These are phyloP conservation scores for Megalopta genalis DNA, from an alignment of 1,140 invertebrate species.

Conservation along the genomic window DNA sequence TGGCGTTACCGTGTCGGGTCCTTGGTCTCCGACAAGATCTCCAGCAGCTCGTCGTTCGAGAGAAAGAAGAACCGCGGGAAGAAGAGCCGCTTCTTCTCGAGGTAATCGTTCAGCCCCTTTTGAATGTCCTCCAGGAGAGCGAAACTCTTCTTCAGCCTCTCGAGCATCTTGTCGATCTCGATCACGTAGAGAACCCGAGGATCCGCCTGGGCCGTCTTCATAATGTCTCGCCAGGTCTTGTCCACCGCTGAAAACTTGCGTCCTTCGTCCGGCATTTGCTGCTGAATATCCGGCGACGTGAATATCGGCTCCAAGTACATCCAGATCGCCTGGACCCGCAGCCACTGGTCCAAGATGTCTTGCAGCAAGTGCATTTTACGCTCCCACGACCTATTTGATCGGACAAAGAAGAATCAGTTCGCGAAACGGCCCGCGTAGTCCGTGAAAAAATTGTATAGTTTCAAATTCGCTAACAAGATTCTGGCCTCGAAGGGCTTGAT, in stretches of 20 bases:
- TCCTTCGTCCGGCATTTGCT: constrained; percentile 93
- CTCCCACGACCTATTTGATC: constrained; percentile 86
- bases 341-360: constrained; percentile 96
- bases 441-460: too few species aligned
- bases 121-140: constrained; percentile 93
- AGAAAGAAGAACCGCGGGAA: constrained; percentile 99
- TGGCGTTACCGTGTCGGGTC: constrained; percentile 90
- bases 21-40: constrained; percentile 98
- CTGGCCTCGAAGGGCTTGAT: constrained; percentile 94
- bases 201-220: constrained; percentile 91
- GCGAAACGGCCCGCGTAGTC: too few species aligned
- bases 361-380: constrained; percentile 87
- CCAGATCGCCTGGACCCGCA: constrained; percentile 97
- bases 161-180: constrained; percentile 96
- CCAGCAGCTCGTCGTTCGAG: constrained; percentile 97
- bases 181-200: constrained; percentile 90
- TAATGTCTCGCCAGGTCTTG: constrained; percentile 96
- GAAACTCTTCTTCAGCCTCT: constrained; percentile 92
- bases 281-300: constrained; percentile 97
- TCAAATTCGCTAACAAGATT: constrained; percentile 83
- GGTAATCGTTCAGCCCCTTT: constrained; percentile 95
- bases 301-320: constrained; percentile 98
- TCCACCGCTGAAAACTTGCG: constrained; percentile 93
- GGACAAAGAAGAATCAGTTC: neutral
- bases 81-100: constrained; percentile 96